Conservation (phyloP, 2,113 vertebrate genomes). For the Hippocampus abdominalis region DNA sequence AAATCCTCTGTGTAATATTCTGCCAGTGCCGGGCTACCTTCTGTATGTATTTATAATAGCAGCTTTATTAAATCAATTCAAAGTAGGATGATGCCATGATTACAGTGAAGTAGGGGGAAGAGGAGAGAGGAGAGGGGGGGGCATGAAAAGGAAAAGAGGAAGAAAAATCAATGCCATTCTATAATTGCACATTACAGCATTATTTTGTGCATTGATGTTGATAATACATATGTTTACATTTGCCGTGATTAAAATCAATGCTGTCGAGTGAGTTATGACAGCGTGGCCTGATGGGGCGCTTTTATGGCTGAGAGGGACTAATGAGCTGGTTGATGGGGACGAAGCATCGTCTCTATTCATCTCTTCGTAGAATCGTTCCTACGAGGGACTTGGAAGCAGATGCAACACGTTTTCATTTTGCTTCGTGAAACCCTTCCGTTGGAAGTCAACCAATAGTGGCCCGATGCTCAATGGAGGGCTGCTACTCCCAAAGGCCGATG, state of each 20-base stretch:
- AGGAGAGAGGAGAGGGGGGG: constrained; percentile 22
- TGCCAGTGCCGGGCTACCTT: constrained; percentile 67
- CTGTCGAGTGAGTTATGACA: constrained; percentile 78
- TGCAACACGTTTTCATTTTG: not conserved
- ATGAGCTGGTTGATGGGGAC: constrained; percentile 75
- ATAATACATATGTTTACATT: constrained; percentile 93
- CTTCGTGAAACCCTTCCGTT: not conserved
- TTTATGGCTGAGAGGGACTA: constrained; percentile 75
- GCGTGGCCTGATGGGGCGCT: constrained; percentile 68
- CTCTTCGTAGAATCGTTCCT: constrained; percentile 62
- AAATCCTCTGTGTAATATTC: constrained; percentile 86
- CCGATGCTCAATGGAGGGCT: not conserved
- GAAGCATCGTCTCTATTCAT: constrained; percentile 69
- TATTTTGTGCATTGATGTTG: constrained; percentile 90
- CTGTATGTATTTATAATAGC: constrained; percentile 73
- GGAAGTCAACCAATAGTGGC: not conserved
- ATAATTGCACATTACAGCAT: constrained; percentile 95
- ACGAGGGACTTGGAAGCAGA: constrained; percentile 13
- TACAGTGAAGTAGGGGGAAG: constrained; percentile 67
- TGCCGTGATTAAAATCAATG: constrained; percentile 84
- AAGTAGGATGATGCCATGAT: constrained; percentile 73
- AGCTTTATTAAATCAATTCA: constrained; percentile 90
- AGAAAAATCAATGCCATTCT: constrained; percentile 84
- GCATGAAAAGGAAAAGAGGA: constrained; percentile 29
- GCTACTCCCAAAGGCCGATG: not conserved